Conservation (phyloP, 2,113 vertebrate species). For the Alouatta palliata region DNA sequence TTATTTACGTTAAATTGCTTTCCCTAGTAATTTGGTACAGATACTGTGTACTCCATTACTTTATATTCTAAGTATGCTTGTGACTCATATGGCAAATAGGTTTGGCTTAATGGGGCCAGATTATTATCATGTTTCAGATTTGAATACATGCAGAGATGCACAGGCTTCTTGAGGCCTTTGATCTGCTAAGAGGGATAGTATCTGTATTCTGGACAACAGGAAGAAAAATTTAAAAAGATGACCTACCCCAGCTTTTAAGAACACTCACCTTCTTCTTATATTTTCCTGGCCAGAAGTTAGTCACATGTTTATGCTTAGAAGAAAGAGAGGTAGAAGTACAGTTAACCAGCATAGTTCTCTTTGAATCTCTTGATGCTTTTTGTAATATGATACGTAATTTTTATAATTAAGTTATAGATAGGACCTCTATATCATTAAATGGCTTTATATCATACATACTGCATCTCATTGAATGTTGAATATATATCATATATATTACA, state of each 20-base stretch:
- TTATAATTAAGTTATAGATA: not conserved
- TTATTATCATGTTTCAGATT: not conserved
- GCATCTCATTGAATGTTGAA: not conserved
- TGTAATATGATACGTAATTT: not conserved
- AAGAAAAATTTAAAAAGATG: not conserved
- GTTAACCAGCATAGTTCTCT: not conserved
- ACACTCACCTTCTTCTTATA: not conserved
- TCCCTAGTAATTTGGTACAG: not conserved
- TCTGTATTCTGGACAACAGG: not conserved
- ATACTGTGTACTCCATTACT: not conserved
- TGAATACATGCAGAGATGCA: not conserved
- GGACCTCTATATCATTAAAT: not conserved
- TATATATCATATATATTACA: not conserved
- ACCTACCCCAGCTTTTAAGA: not conserved
- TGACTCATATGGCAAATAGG: not conserved
- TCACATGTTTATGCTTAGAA: not conserved
- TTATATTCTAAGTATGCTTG: not conserved
- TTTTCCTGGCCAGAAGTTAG: slow-evolving; percentile 9
- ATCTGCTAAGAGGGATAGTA: not conserved
- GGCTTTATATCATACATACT: not conserved
- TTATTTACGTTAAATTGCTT: not conserved
- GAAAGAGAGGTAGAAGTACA: not conserved
- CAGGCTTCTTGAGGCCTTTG: not conserved
- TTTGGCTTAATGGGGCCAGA: not conserved
- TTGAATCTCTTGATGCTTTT: not conserved